Percentiles rank a stretch among this genome's conserved stretches.
Evolutionary conservation across 2,888 invertebrate genomes (phyloP).

Genomic region (Vandiemenella viatica): DNA sequence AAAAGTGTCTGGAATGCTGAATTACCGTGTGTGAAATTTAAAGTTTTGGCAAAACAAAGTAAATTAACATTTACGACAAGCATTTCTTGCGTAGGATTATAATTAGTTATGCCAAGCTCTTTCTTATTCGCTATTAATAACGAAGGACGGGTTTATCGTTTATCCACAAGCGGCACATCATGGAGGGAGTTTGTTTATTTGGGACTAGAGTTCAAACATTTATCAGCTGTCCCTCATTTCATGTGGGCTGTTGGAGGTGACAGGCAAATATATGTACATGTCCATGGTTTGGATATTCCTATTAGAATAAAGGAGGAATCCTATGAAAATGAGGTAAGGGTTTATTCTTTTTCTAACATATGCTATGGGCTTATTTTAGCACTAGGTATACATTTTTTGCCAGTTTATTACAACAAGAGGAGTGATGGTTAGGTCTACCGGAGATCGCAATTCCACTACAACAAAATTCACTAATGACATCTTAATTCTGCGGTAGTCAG

Average conservation of each 20-base stretch:
- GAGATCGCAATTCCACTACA: no score
- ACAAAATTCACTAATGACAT: no score
- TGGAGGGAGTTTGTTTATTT: constrained; percentile 78
- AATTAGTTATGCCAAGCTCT: constrained; percentile 47
- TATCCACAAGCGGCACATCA: constrained; percentile 63
- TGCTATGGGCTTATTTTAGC: no score
- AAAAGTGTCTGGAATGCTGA: no score
- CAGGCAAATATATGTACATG: constrained; percentile 82
- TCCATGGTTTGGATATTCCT: constrained; percentile 77
- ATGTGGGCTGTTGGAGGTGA: constrained; percentile 90
- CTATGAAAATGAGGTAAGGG: constrained; percentile 69
- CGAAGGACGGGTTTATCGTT: constrained; percentile 73
- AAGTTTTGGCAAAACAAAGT: no score
- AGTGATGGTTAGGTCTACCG: no score
- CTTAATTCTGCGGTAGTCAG: no score
- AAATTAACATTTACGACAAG: no score
- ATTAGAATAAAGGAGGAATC: constrained; percentile 80
- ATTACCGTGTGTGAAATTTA: no score
- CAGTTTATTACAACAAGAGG: no score
- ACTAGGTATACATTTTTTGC: no score
- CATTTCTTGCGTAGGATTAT: no score
- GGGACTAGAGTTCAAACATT: constrained; percentile 76
- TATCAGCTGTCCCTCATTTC: constrained; percentile 70
- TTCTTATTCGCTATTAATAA: constrained; percentile 71
- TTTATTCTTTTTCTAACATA: constrained; percentile 1